Conservation (phyloP, 2,113 vertebrate species). For the Oenanthe melanoleuca region DNA sequence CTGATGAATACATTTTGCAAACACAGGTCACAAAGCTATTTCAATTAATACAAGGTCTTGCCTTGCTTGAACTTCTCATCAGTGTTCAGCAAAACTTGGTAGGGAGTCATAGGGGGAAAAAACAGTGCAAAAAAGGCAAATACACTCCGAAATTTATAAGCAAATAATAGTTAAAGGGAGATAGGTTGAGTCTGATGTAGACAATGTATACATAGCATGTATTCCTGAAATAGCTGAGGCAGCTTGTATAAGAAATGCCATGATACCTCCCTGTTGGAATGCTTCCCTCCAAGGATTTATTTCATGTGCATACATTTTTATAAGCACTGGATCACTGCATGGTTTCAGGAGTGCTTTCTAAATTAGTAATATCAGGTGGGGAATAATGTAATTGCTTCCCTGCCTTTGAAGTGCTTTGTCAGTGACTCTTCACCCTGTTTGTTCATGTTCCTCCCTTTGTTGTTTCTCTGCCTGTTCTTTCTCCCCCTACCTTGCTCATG, state of each 20-base stretch:
- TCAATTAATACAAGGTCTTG: not conserved
- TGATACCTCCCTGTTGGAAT: not conserved
- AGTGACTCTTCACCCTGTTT: not conserved
- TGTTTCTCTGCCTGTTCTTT: not conserved
- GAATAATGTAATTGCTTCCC: not conserved
- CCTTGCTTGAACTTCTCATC: not conserved
- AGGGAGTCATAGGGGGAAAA: not conserved
- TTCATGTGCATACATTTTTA: not conserved
- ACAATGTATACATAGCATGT: not conserved
- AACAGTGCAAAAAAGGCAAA: not conserved
- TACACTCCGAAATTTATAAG: not conserved
- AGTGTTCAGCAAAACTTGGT: not conserved
- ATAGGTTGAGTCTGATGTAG: not conserved
- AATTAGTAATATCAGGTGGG: conserved; percentile 17
- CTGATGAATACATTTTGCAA: not conserved
- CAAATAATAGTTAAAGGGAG: not conserved
- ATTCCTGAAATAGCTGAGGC: not conserved
- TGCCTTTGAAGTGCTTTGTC: conserved; percentile 7
- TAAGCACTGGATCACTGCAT: not conserved
- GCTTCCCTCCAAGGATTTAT: not conserved
- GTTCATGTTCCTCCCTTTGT: not conserved
- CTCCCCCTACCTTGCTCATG: not conserved
- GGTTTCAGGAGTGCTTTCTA: conserved; percentile 6
- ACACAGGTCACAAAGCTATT: not conserved
- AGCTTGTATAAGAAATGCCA: not conserved